A percentile compares a stretch with the other conserved stretches of the same genome.
Evolutionary conservation across 2,113 vertebrate genomes (phyloP).

Genomic region (Lutjanus erythropterus): DNA sequence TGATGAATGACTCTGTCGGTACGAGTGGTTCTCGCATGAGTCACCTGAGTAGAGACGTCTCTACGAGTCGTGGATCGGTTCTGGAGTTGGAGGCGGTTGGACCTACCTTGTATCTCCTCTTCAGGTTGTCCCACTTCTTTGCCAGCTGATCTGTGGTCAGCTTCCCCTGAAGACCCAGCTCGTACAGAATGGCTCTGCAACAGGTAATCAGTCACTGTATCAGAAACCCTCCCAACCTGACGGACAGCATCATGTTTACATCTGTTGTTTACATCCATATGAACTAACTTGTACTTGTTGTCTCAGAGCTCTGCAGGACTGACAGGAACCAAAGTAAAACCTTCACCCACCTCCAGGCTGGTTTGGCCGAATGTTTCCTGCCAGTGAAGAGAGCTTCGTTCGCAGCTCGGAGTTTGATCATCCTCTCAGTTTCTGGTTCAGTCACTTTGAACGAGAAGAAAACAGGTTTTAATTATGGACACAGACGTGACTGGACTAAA

Average conservation of each 20-base stretch:
- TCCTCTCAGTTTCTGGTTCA: slow-evolving; percentile 69
- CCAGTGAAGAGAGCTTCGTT: slow-evolving; percentile 81
- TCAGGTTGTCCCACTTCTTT: slow-evolving; percentile 84
- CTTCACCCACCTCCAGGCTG: slow-evolving; percentile 77
- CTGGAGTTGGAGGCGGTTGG: neutral
- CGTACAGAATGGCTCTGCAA: slow-evolving; percentile 77
- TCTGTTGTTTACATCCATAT: too few species aligned
- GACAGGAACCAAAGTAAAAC: neutral
- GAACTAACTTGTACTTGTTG: too few species aligned
- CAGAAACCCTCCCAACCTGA: too few species aligned
- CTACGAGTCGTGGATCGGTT: neutral
- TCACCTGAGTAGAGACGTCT: neutral
- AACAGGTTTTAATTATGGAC: neutral
- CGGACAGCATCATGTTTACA: too few species aligned
- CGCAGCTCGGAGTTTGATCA: slow-evolving; percentile 78
- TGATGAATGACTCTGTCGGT: neutral
- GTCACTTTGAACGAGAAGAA: slow-evolving; percentile 56
- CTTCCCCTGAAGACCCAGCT: slow-evolving; percentile 81
- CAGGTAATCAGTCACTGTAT: too few species aligned
- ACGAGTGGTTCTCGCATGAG: neutral
- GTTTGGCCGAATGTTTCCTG: slow-evolving; percentile 79
- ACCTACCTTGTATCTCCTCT: slow-evolving; percentile 80
- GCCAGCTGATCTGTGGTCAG: slow-evolving; percentile 82
- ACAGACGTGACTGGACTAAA: too few species aligned
- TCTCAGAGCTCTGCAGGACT: neutral